A percentile compares a stretch with the other conserved stretches of the same genome.
Evolutionary conservation across 2,888 invertebrate genomes (phyloP).

Genomic region (Caenorhabditis sp.): DNA sequence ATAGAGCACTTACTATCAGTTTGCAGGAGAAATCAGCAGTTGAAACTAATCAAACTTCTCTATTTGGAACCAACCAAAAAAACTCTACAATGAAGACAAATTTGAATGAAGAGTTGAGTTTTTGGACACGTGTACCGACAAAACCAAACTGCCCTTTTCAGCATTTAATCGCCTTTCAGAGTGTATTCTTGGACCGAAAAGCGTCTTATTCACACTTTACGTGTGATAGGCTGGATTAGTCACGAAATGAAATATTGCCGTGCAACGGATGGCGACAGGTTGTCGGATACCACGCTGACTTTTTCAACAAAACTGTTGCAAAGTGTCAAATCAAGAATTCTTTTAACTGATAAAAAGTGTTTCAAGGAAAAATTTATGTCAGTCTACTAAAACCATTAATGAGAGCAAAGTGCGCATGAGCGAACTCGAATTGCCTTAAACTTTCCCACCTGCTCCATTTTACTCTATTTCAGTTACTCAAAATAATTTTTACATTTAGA

Average conservation of each 20-base stretch:
- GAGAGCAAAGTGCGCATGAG: too few species aligned
- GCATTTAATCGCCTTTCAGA: slow-evolving; percentile 18
- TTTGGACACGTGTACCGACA: slow-evolving; percentile 25
- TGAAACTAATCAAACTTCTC: slow-evolving; percentile 19
- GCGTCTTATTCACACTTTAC: slow-evolving; percentile 34
- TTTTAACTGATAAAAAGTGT: neutral
- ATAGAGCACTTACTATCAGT: slow-evolving; percentile 31
- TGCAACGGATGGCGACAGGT: slow-evolving; percentile 17
- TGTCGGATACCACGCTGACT: too few species aligned
- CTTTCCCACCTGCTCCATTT: too few species aligned
- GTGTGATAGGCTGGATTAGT: slow-evolving; percentile 39
- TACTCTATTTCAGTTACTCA: too few species aligned
- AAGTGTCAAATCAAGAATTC: too few species aligned
- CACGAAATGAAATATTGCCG: slow-evolving; percentile 27
- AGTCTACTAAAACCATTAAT: too few species aligned
- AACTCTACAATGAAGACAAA: neutral
- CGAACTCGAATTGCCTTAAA: too few species aligned
- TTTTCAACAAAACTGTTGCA: too few species aligned
- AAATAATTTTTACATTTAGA: too few species aligned
- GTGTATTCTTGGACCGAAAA: slow-evolving; percentile 27
- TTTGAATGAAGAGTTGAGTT: slow-evolving; percentile 4
- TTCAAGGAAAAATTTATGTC: neutral
- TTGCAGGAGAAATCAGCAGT: neutral
- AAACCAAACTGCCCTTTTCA: slow-evolving; percentile 23
- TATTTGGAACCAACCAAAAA: neutral